A percentile compares a stretch with the other conserved stretches of the same genome.
These are phyloP conservation scores for Bujurquina vittata DNA, from an alignment of 2,113 vertebrate genomes.

Conservation along the genomic window DNA sequence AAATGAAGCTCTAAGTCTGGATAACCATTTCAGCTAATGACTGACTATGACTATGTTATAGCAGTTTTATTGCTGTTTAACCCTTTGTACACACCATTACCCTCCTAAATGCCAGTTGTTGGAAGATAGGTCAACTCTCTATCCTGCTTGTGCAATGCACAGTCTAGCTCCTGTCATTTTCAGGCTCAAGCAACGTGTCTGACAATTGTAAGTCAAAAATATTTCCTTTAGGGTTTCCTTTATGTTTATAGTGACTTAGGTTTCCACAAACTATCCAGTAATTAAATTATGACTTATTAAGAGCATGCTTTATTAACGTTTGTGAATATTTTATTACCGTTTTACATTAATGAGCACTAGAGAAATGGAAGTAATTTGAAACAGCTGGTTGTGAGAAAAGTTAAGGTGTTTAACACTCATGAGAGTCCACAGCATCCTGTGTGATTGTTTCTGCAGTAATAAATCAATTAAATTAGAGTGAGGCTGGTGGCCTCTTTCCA, in stretches of 20 bases:
- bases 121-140: not conserved
- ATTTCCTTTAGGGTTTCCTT: not conserved
- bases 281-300: slow-evolving; percentile 52
- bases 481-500: slow-evolving; percentile 23
- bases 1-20: not conserved
- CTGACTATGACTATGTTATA: not conserved
- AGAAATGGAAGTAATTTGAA: slow-evolving; percentile 48
- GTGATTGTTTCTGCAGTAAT: slow-evolving; percentile 31
- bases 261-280: slow-evolving; percentile 41
- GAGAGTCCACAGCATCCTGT: slow-evolving; percentile 25
- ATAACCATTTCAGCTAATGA: not conserved
- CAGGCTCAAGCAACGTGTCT: not conserved
- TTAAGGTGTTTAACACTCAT: slow-evolving; percentile 28
- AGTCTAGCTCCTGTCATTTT: not conserved
- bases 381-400: slow-evolving; percentile 44
- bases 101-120: not conserved
- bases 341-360: slow-evolving; percentile 46
- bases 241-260: not conserved
- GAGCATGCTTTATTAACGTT: slow-evolving; percentile 41
- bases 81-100: not conserved
- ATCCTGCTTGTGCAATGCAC: not conserved
- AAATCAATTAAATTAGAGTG: slow-evolving; percentile 41
- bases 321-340: slow-evolving; percentile 59
- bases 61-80: not conserved
- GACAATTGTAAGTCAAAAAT: not conserved